Evolutionary conservation across 2,888 invertebrate genomes (phyloP).

Genomic region (Poecilus cupreus): DNA sequence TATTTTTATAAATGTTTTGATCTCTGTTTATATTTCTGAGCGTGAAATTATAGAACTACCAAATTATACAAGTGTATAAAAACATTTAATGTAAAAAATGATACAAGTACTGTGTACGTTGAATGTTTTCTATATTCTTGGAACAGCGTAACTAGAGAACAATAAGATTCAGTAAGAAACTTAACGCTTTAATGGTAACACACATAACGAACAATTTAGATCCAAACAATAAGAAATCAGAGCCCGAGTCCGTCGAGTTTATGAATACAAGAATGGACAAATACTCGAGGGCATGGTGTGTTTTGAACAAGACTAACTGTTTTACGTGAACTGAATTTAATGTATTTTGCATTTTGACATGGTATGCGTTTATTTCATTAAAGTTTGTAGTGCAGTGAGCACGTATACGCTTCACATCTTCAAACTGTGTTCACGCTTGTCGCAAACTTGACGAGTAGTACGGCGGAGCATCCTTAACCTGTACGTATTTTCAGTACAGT

Average conservation of each 20-base stretch:
- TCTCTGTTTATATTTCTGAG: too few species aligned
- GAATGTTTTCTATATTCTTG: too few species aligned
- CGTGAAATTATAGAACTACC: too few species aligned
- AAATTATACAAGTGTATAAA: too few species aligned
- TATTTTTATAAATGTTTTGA: too few species aligned
- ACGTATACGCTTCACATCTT: conserved; percentile 11
- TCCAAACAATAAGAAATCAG: not conserved
- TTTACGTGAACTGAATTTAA: conserved; percentile 8
- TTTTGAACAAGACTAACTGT: conserved; percentile 7
- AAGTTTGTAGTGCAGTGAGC: not conserved
- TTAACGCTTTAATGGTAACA: not conserved
- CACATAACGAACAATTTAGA: too few species aligned
- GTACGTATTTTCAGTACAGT: not conserved
- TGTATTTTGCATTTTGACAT: conserved; percentile 37
- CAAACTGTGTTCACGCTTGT: conserved; percentile 8
- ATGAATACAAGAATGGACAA: not conserved
- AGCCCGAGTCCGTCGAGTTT: not conserved
- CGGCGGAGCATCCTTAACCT: not conserved
- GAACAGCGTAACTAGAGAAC: too few species aligned
- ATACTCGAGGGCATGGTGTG: not conserved
- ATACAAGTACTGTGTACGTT: too few species aligned
- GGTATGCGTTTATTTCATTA: conserved; percentile 17
- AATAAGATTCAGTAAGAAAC: not conserved
- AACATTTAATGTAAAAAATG: too few species aligned
- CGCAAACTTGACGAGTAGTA: conserved; percentile 5